Percentiles rank a stretch among this genome's conserved stretches.
Conservation (phyloP, 2,113 vertebrate species). For the Phaethornis superciliosus region DNA sequence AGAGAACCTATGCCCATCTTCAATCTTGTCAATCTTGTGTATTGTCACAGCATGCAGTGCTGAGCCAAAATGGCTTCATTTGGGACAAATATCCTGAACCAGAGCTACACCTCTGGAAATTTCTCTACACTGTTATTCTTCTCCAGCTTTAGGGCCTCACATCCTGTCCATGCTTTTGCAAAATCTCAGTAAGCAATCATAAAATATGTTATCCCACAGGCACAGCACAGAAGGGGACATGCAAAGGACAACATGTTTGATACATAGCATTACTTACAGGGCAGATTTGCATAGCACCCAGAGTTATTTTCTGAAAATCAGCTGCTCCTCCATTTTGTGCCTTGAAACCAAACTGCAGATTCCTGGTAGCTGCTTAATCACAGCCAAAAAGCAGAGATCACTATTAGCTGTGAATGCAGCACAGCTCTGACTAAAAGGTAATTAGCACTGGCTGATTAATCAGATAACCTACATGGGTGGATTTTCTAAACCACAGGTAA, state of each 20-base stretch:
- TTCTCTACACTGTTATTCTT: neutral
- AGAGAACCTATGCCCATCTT: neutral
- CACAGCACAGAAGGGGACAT: neutral
- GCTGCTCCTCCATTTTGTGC: conserved; percentile 20
- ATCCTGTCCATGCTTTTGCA: neutral
- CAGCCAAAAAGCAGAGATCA: conserved; percentile 41
- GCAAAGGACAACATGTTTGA: neutral
- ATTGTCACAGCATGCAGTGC: neutral
- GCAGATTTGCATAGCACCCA: neutral
- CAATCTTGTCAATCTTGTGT: neutral
- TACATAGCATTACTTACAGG: neutral
- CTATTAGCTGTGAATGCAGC: neutral
- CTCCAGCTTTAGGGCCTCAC: neutral
- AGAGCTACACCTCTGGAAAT: neutral
- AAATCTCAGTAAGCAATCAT: neutral
- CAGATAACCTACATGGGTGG: neutral
- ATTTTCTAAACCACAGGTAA: neutral
- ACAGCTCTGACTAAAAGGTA: conserved; percentile 43
- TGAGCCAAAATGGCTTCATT: neutral
- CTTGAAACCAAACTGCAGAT: neutral
- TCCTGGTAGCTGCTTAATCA: conserved; percentile 4
- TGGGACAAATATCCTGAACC: neutral
- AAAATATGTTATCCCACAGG: neutral
- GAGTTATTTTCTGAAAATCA: conserved; percentile 28
- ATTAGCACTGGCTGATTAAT: conserved; percentile 32